Evolutionary conservation across 64 coral and sea anemone genomes (phyloP), one percentile per base, ranked within the genome.

Genomic region (Platygyra sinensis): DNA sequence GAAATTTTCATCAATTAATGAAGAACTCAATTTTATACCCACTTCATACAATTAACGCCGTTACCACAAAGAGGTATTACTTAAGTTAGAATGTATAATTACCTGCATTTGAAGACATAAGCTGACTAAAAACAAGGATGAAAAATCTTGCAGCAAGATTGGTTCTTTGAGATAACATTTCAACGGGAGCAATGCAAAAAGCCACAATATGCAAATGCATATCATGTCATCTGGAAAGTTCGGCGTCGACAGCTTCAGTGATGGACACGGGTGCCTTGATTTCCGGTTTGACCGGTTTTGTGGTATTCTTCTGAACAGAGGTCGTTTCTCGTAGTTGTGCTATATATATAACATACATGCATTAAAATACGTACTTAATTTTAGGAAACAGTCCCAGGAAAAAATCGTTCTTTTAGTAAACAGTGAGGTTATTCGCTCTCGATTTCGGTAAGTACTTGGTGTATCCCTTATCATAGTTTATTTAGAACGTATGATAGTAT

Each of bases 201-300:
- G 22, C 10, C 4, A 10, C 25, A 69, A 12, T 1, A 69, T 69
- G 65, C 11, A 27, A 11, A 10, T 69, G 0, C 6, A 65, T 65
- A 24, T 18, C 62, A 24, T 18, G 65, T 7, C 65, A 8, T 69
- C 25, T 69, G 2, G 24, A 22, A 9, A 1, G 11, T 27, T 27
- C 22, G 5, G 65, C n/a, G 10, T 69, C 65, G 5, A 22, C 65
- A 10, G n/a, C 10, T 69, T 69, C n/a, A n/a, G n/a, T n/a, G 22
- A 69, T 69, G 29, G 65, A 69, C 65, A 69, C 22, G 1, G 25
- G n/a, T 69, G 29, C 65, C 13, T 18, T 10, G 14, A 55, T 55
- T 79, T 55, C 76, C 76, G 13, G 76, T 79, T 55, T 59, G 76
- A 79, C 76, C 24, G 76, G 76, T 30, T 77, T 79, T 79, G 49